Evolutionary conservation across 2,797 vertebrate species (phyloP), one percentile per base, ranked within the genome.

Genomic region (Merluccius polli): DNA sequence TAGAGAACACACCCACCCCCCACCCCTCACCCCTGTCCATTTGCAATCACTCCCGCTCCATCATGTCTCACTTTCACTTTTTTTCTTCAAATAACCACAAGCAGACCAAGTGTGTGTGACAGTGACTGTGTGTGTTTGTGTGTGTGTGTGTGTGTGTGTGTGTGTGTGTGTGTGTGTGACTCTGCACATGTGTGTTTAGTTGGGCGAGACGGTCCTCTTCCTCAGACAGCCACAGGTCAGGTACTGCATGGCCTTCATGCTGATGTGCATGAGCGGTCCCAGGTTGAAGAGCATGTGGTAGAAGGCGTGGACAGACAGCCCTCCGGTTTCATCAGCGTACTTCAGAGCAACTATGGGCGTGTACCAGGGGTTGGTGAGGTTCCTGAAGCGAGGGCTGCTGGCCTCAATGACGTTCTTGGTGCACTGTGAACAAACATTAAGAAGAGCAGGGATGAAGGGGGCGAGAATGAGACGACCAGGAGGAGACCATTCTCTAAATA

Each of bases 281-380:
- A 95, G 74, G 77, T 91, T 90, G 75, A 94, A 94, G 70, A 96
- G 90, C 91, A 95, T 92, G 83, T 93, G 91, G 88, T 94, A 93
- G 84, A 95, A 93, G 8, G 90, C 83, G 0, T 87, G 85, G 65
- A 93, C 88, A 1, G 93, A 89, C 80, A 94, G 90, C 74, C 83
- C 87, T 2, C 94, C 93, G 0, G 92, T 92, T 70, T 93, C 91
- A 75, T 96, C 95, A 0, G 93, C 95, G 3, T 93, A 94, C 81
- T 96, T 95, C 81, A 93, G 30, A 0, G 92, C 93, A 35, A 94
- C 82, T 10, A 93, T 91, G 15, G 91, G 92, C 0, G 91, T 89
- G 89, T 93, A 93, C 78, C 90, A 2, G 0, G 89, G 85, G 81
- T 92, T 94, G 76, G 94, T 94, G 75, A 94, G 84, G 32, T 92